phyloP scores from a whole-genome alignment of 2,113 vertebrate species.

The Tricholaema leucomelas region DNA sequence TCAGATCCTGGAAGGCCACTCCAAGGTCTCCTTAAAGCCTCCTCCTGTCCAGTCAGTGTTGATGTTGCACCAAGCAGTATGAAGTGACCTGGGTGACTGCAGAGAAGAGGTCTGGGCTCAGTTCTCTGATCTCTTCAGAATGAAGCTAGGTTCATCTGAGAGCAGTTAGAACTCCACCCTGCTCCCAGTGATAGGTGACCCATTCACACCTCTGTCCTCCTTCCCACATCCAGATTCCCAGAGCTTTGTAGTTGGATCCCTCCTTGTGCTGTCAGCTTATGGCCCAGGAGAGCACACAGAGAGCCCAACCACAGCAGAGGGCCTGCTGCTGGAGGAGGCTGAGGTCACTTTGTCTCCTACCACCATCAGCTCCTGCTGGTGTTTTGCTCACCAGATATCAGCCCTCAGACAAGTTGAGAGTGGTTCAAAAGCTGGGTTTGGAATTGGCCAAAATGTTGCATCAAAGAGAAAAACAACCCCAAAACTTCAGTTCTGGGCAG shows the following conservation, averaged over 20 bases:
- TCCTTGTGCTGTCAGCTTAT: fast-evolving
- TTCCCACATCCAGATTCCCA: background rate
- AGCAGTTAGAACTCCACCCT: background rate
- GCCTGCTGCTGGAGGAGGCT: background rate
- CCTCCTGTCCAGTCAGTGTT: background rate
- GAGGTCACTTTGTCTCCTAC: background rate
- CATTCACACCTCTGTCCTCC: fast-evolving
- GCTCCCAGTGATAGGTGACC: background rate
- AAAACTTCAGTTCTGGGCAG: background rate
- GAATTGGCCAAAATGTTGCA: background rate
- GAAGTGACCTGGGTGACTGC: background rate
- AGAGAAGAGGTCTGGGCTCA: background rate
- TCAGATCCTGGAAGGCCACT: too few species aligned
- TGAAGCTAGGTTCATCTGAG: background rate
- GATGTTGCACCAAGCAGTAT: background rate
- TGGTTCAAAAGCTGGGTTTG: background rate
- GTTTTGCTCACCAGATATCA: background rate
- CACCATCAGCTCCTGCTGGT: background rate
- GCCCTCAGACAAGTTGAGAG: background rate
- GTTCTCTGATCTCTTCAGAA: background rate
- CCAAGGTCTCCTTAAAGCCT: too few species aligned
- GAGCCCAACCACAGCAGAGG: background rate
- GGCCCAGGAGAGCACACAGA: background rate
- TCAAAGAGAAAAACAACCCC: background rate
- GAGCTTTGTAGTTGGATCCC: background rate